These are phyloP conservation scores for Serilophus lunatus DNA, from an alignment of 2,113 vertebrate species.

Conservation along the genomic window DNA sequence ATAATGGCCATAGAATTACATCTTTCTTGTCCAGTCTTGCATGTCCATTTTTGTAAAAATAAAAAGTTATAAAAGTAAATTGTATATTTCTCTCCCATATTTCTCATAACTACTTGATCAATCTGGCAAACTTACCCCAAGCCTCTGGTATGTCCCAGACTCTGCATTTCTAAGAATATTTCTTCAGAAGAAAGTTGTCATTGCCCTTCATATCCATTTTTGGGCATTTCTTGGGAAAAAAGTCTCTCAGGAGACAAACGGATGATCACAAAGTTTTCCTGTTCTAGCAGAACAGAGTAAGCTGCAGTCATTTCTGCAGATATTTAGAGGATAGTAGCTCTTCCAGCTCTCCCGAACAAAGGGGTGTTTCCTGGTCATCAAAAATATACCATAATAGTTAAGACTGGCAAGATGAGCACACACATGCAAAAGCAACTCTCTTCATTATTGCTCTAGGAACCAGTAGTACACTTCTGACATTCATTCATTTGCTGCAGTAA, in stretches of 20 bases:
- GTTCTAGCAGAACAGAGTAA: not conserved
- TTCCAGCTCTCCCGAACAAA: not conserved
- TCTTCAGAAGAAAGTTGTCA: not conserved
- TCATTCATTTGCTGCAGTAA: not conserved
- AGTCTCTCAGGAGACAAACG: not conserved
- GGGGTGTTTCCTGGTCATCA: not conserved
- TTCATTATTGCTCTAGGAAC: not conserved
- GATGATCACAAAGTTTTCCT: not conserved
- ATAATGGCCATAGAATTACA: not conserved
- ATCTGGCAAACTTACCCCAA: not conserved
- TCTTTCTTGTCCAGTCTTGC: not conserved
- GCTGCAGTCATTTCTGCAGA: not conserved
- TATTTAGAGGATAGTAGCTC: not conserved
- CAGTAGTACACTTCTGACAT: not conserved
- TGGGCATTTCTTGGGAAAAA: not conserved
- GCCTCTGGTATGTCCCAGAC: not conserved
- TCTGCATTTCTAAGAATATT: not conserved
- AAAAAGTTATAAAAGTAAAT: not conserved
- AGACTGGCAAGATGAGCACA: not conserved
- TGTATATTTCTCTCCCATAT: not conserved
- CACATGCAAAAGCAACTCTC: not conserved
- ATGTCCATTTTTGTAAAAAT: not conserved
- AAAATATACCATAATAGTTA: not conserved
- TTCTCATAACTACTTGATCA: not conserved
- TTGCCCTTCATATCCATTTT: not conserved